These are phyloP conservation scores for Hedya salicella DNA, from an alignment of 2,888 invertebrate genomes.

Conservation along the genomic window DNA sequence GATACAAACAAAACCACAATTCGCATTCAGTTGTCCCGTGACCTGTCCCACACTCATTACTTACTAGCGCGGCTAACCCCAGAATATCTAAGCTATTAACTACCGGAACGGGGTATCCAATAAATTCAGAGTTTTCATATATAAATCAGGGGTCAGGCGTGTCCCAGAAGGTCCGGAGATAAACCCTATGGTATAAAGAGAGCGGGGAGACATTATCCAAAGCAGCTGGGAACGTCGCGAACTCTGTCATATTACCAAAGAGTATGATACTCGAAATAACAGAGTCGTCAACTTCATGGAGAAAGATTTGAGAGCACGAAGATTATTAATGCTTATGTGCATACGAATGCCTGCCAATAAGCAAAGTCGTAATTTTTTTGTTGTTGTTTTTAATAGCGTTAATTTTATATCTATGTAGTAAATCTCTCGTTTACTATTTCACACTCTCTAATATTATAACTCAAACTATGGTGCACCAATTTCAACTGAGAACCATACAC, in stretches of 20 bases:
- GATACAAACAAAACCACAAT: constrained; percentile 57
- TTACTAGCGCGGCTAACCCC: constrained; percentile 67
- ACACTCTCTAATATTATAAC: no score
- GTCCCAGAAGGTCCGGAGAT: constrained; percentile 69
- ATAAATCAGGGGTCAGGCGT: constrained; percentile 73
- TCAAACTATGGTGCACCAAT: no score
- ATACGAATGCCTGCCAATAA: no score
- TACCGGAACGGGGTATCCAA: constrained; percentile 65
- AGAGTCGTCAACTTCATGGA: no score
- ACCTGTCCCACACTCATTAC: constrained; percentile 71
- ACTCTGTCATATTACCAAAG: constrained; percentile 71
- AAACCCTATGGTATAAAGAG: constrained; percentile 69
- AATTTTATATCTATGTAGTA: no score
- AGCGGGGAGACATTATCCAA: constrained; percentile 62
- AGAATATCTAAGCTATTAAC: constrained; percentile 74
- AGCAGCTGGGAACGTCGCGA: constrained; percentile 68
- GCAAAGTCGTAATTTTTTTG: no score
- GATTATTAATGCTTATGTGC: no score
- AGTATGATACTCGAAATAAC: constrained; percentile 54
- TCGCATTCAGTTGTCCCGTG: constrained; percentile 54
- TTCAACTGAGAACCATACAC: no score
- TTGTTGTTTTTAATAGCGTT: no score
- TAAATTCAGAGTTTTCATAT: constrained; percentile 75
- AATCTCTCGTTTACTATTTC: no score
- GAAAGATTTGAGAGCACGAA: no score